Evolutionary conservation across 2,888 invertebrate genomes (phyloP), one percentile per base, ranked within the genome.

Genomic region (Pomacea canaliculata): DNA sequence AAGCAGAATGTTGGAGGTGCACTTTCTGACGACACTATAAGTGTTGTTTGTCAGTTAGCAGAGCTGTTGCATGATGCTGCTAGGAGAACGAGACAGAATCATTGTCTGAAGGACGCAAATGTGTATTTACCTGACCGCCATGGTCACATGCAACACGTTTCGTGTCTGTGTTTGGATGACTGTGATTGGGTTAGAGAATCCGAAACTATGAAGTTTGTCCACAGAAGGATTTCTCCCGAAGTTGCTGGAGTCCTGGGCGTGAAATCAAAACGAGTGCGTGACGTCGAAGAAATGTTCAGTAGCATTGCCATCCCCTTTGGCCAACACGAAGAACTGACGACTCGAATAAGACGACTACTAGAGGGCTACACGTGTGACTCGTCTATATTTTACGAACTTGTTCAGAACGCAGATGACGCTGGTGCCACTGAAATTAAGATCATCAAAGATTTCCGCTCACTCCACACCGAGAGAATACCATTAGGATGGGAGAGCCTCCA

Each of bases 91-190:
- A 13, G 12, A 27, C 18, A 71, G 8, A 13, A 27, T 37, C 62
- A 37, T 1, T 8, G 13, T 16, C 19, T 46, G 56, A 56, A 69
- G 9, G 18, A 48, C 23, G 49, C 27, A 1, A 48, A 49, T 16
- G 46, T 79, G 18, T 67, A 70, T 18, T 70, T 79, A n/a, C 79
- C 79, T 51, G 76, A 79, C 23, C 16, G 16, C 8, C 19, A 74
- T 19, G 70, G 76, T 4, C 23, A 46, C 48, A 49, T 79, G 49
- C 73, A 71, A 13, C 69, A 59, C 19, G 70, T 80, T 4, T 62
- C 51, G 18, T 46, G 76, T 13, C 81, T 86, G 13, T 85, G 85
- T 78, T 83, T 83, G 74, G 85, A 86, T 76, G 84, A 84, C 75
- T 68, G 68, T 37, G 10, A 79, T 76, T 70, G 81, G 82, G 16